Evolutionary conservation across 37 sponge, comb jelly and placozoan genomes (phyloP).

Genomic region (Crambe crambe): DNA sequence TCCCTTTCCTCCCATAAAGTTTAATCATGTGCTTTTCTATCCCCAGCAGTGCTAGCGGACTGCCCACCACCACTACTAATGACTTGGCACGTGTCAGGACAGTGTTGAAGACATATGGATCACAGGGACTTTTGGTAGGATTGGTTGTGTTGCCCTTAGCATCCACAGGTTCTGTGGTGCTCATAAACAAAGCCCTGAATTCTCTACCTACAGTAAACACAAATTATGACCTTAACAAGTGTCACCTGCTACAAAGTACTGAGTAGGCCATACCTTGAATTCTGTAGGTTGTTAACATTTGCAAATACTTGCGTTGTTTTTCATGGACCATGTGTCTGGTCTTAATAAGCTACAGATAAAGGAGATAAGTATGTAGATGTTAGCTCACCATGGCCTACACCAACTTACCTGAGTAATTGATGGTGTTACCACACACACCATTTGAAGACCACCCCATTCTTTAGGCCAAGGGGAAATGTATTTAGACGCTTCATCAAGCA

Average conservation of each 20-base stretch:
- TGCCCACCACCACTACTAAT: conserved; percentile 67
- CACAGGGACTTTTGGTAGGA: conserved; percentile 75
- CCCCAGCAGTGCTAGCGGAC: conserved; percentile 41
- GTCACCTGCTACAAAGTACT: too few relatives aligned
- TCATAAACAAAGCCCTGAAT: conserved; percentile 58
- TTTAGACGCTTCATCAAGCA: background rate
- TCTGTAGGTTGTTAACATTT: conserved; percentile 28
- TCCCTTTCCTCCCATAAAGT: background rate
- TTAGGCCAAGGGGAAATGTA: conserved; percentile 23
- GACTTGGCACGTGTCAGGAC: conserved; percentile 68
- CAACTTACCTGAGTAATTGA: conserved; percentile 27
- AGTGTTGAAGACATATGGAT: conserved; percentile 76
- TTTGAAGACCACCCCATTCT: conserved; percentile 1
- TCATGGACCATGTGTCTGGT: background rate
- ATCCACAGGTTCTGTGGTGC: conserved; percentile 59
- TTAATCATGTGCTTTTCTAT: conserved; percentile 33
- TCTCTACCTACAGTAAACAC: conserved; percentile 50
- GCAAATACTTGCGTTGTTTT: background rate
- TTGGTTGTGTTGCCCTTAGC: conserved; percentile 34
- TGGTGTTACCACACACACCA: background rate
- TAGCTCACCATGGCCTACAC: too few relatives aligned
- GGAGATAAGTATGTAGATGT: too few relatives aligned
- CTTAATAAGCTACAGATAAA: background rate
- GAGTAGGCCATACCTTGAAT: too few relatives aligned
- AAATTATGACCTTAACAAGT: background rate